These are phyloP conservation scores for Corythornis cristatus DNA, from an alignment of 2,113 vertebrate species.

Conservation along the genomic window DNA sequence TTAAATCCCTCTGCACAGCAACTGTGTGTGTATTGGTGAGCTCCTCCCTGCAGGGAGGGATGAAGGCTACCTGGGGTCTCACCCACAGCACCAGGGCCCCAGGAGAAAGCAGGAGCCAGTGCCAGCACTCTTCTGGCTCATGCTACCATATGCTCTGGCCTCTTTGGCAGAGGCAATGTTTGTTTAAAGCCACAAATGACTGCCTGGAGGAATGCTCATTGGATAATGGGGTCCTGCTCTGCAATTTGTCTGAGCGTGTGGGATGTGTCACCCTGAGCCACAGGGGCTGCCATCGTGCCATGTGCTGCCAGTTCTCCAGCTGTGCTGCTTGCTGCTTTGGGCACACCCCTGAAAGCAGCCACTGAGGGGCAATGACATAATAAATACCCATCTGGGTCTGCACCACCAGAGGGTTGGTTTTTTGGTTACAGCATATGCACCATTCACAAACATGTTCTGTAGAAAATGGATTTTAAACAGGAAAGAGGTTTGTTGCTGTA, in stretches of 20 bases:
- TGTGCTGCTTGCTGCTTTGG: background rate
- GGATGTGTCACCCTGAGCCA: background rate
- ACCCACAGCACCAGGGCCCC: background rate
- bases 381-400: background rate
- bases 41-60: background rate
- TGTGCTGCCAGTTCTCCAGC: background rate
- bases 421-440: background rate
- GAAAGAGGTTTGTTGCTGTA: background rate
- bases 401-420: background rate
- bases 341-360: background rate
- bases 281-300: no score
- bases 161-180: conserved; percentile 10
- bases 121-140: background rate
- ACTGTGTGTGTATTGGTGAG: background rate
- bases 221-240: background rate
- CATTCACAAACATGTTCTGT: background rate
- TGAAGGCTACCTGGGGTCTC: background rate
- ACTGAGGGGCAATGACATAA: background rate
- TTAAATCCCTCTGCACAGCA: background rate
- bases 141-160: background rate
- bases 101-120: background rate
- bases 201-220: background rate
- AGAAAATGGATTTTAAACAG: background rate
- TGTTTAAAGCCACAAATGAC: conserved; percentile 40
- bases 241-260: background rate